Base-by-base conservation (phyloP, 2,888 invertebrate species). In the Chironomus tentans region DNA sequence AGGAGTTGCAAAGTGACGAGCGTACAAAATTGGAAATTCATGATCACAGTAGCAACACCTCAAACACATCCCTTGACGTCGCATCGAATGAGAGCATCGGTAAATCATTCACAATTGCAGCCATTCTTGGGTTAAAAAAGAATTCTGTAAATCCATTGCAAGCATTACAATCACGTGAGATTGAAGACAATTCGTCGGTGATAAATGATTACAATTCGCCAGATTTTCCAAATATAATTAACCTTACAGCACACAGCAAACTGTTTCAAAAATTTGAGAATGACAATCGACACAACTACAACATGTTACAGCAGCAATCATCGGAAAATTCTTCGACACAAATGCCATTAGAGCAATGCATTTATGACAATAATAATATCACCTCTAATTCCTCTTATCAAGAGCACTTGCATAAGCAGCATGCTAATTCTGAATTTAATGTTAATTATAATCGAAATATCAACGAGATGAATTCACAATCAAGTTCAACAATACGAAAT, bases 51-150 rank as follows among this genome's bases (percentile, higher is more conserved):
- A 76, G 70, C 46, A 50, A 76, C 22, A 46, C 47, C 2, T 68
- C 69, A 62, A 71, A 77, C 62, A 82, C 83, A 78, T 81, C 84
- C 78, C 81, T 84, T 78, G 84, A 84, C 18, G 56, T 18, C 7
- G 83, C 82, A 77, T 69, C 77, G 5, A 77, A 76, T 38, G 77
- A 72, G n/a, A 77, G 76, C n/a, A 74, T 76, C 22, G 88, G 89
- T 62, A 92, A 91, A 81, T 92, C 93, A 5, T 95, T 95, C 80
- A 94, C 94, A 24, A 95, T 95, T 79, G 94, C 94, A 78, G 93
- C 94, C 78, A 94, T 94, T 80, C 87, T 95, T 79, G 94, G 94
- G 0, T 82, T 93, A 78, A 89, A 91, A 76, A 88, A 83, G 78
- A 82, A 80, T 79, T 69, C 69, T 18, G 69, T 68, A 28, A 24